Evolutionary conservation across 2,797 vertebrate genomes (phyloP).

Genomic region (Champsocephalus esox): DNA sequence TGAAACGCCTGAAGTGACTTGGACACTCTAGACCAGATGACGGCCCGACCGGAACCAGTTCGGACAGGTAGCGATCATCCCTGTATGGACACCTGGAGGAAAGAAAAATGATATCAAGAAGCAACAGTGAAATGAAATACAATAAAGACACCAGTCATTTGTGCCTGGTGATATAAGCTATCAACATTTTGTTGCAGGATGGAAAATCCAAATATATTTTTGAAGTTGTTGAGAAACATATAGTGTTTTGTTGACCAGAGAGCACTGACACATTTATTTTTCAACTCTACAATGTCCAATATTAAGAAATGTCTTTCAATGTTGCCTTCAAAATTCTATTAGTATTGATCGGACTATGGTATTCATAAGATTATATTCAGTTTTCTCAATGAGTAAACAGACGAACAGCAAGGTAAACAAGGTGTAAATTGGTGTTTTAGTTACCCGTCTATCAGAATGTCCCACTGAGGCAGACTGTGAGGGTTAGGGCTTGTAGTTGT

Average conservation of each 20-base stretch:
- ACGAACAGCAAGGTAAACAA: background rate
- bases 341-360: background rate
- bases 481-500: constrained; percentile 65
- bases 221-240: background rate
- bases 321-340: background rate
- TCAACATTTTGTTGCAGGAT: background rate
- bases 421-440: constrained; percentile 1
- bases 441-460: constrained; percentile 78
- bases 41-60: constrained; percentile 56
- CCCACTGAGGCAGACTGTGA: constrained; percentile 74
- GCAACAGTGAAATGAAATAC: background rate
- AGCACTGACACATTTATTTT: background rate
- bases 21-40: constrained; percentile 56
- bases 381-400: constrained; percentile 1
- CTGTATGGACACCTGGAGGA: constrained; percentile 72
- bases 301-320: background rate
- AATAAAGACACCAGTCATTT: background rate
- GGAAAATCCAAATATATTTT: background rate
- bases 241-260: background rate
- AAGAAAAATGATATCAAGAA: background rate
- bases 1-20: constrained; percentile 73
- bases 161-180: background rate
- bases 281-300: background rate
- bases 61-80: constrained; percentile 70
- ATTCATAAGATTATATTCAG: background rate